phyloP scores from a whole-genome alignment of 2,113 vertebrate genomes.

The Syrrhaptes paradoxus region DNA sequence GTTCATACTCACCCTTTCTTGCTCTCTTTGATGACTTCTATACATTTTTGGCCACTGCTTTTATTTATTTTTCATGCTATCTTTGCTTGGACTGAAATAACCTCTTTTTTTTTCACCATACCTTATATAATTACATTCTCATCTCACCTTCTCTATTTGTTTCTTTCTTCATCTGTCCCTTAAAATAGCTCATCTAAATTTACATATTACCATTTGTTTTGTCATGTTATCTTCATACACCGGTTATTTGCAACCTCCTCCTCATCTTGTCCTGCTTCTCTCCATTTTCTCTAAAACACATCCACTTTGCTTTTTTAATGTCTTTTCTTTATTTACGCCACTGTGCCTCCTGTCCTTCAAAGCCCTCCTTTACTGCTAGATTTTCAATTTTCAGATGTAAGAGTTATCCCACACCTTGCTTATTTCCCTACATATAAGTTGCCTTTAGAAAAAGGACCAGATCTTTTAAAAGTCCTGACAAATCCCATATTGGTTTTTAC shows the following conservation, averaged over 20 bases:
- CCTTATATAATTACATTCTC: neutral
- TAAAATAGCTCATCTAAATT: neutral
- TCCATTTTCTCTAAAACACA: neutral
- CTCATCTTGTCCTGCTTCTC: neutral
- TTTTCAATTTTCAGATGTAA: neutral
- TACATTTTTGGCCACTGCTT: neutral
- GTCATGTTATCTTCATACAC: neutral
- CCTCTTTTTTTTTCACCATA: neutral
- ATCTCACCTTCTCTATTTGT: neutral
- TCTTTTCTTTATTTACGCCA: neutral
- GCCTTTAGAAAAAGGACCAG: neutral
- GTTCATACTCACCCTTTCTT: neutral
- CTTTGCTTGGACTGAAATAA: neutral
- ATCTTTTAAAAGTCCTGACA: neutral
- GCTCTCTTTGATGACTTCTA: neutral
- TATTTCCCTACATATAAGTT: neutral
- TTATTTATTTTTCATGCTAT: neutral
- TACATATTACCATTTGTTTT: neutral
- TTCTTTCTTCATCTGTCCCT: neutral
- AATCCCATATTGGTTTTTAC: neutral
- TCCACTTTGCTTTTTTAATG: neutral
- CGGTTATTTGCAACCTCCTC: neutral
- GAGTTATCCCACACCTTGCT: neutral
- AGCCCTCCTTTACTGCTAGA: neutral
- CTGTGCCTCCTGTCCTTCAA: neutral